These are phyloP conservation scores for Chionoecetes opilio DNA, from an alignment of 1,140 invertebrate species.

Conservation along the genomic window DNA sequence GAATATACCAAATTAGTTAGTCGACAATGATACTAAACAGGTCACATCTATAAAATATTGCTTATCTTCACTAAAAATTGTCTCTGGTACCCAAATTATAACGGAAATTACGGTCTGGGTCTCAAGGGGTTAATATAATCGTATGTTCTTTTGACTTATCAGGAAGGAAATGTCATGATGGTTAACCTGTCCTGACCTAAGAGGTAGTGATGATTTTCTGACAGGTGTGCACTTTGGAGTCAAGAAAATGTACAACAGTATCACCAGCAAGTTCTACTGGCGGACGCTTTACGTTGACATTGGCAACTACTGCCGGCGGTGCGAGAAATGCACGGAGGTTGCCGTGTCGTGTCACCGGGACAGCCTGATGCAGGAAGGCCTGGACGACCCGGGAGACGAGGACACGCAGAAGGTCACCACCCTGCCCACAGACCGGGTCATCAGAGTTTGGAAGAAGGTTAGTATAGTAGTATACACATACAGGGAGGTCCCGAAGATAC, in stretches of 20 bases:
- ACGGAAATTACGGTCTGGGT: too few relatives aligned
- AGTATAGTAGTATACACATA: too few relatives aligned
- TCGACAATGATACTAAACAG: too few relatives aligned
- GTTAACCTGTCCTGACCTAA: too few relatives aligned
- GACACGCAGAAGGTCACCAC: constrained; percentile 68
- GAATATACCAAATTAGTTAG: too few relatives aligned
- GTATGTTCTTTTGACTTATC: too few relatives aligned
- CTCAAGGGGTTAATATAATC: too few relatives aligned
- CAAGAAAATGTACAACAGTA: constrained; percentile 82
- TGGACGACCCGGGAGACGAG: constrained; percentile 65
- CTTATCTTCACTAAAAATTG: too few relatives aligned
- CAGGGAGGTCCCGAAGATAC: too few relatives aligned
- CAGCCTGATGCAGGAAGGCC: background rate
- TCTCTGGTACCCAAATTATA: too few relatives aligned
- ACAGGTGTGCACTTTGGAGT: constrained; percentile 83
- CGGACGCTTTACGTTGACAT: constrained; percentile 83
- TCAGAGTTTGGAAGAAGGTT: constrained; percentile 81
- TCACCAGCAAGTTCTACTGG: constrained; percentile 82
- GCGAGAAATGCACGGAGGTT: constrained; percentile 82
- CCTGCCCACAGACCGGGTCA: constrained; percentile 75
- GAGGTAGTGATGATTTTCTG: background rate
- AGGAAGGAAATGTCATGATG: too few relatives aligned
- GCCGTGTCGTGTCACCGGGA: constrained; percentile 37
- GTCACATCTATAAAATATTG: too few relatives aligned
- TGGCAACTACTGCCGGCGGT: constrained; percentile 82